These are phyloP conservation scores for Seriola aureovittata DNA, from an alignment of 2,113 vertebrate species.

Conservation along the genomic window DNA sequence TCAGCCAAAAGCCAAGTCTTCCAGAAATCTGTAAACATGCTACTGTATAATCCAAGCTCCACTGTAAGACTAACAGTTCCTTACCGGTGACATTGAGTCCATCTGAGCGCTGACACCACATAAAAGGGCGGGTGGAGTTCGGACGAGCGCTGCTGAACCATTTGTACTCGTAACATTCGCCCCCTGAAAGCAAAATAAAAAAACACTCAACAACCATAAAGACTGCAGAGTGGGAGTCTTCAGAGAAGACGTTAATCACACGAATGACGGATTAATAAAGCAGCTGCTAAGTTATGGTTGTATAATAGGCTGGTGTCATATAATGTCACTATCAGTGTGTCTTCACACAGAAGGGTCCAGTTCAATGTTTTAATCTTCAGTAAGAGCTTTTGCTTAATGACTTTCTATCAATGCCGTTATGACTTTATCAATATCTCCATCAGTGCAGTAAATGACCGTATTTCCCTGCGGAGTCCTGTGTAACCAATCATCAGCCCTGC, in stretches of 20 bases:
- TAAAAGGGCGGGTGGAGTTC: slow-evolving; percentile 85
- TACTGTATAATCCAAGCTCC: no score
- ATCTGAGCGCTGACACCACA: slow-evolving; percentile 97
- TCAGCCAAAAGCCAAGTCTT: no score
- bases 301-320: slow-evolving; percentile 62
- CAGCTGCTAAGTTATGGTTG: slow-evolving; percentile 58
- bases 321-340: slow-evolving; percentile 46
- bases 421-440: slow-evolving; percentile 78
- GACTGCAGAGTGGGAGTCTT: neutral
- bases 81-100: slow-evolving; percentile 96
- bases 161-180: slow-evolving; percentile 94
- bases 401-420: slow-evolving; percentile 75
- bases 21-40: no score
- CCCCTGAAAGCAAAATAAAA: slow-evolving; percentile 82
- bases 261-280: slow-evolving; percentile 62
- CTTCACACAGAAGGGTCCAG: slow-evolving; percentile 47
- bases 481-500: slow-evolving; percentile 61
- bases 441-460: slow-evolving; percentile 70
- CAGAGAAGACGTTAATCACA: slow-evolving; percentile 35
- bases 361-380: slow-evolving; percentile 68
- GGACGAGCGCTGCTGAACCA: slow-evolving; percentile 90
- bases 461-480: slow-evolving; percentile 64
- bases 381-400: slow-evolving; percentile 73
- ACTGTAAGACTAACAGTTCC: neutral
- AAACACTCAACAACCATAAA: slow-evolving; percentile 24